Base-by-base conservation (phyloP, 2,888 invertebrate species). In the Drosophila limbata region DNA sequence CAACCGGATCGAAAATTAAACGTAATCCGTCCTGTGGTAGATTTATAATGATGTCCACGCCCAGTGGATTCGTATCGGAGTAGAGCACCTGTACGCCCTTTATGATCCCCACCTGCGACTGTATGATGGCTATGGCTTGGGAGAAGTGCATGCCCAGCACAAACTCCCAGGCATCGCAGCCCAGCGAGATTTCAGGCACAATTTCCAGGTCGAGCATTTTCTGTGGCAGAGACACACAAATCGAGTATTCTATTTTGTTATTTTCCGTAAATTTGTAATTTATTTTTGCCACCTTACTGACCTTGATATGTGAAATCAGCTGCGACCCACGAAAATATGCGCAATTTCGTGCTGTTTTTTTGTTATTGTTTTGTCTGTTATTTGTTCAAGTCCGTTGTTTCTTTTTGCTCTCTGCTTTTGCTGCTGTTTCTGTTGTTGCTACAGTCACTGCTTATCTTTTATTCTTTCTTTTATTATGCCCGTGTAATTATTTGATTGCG, bases 81-180 rank as follows among this genome's bases (percentile, higher is more conserved):
- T 99, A 99, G 87, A 98, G 95, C 86, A 99, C 98, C 95, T 99
- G 98, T 78, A 98, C 98, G 79, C 97, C 97, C 93, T 98, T 96
- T 90, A 99, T 98, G 90, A 96, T 95, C 86, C 98, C 97, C 93
- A 98, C 98, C 95, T 98, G 98, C 76, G 97, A 97, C 93, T 98
- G 98, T 91, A 99, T 96, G 90, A 98, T 98, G 90, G 98, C 97
- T 90, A 99, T 98, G 81, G 98, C 97, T 93, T 99, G 98, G 83
- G 98, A 98, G 94, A 99, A 98, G 94, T 98, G 98, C 98, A 98
- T 99, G 90, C 99, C 99, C 97, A 91, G 84, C 59, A 92, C 90
- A 68, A 99, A 98, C 94, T 99, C 98, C 98, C 98, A 98, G 94
- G 97, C 96, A 93, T 98, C 98, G 93, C 98, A 97, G 93, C 98